Conservation (phyloP, 1,140 invertebrate genomes). For the Anadara kagoshimensis region DNA sequence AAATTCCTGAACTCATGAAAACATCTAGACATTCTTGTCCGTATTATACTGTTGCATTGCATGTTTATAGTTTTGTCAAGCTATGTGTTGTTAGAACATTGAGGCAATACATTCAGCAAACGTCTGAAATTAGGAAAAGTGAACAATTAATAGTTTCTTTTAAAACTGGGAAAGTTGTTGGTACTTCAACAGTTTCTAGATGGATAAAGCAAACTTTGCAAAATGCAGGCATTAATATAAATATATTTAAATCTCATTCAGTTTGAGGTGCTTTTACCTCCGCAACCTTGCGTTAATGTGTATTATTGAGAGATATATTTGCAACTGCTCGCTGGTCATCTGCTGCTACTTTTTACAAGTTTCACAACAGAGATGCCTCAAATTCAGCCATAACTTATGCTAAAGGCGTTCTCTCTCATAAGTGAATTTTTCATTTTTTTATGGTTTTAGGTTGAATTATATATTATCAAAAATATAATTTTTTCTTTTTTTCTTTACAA, state of each 20-base stretch:
- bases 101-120: conserved; percentile 20
- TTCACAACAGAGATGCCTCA: conserved; percentile 6
- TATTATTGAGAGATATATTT: conserved; percentile 26
- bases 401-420: too few species aligned
- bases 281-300: conserved; percentile 12
- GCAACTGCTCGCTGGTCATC: conserved; percentile 27
- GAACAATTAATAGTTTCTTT: conserved; percentile 27
- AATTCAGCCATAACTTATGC: too few species aligned
- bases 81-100: conserved; percentile 26
- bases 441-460: too few species aligned
- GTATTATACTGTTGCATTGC: not conserved
- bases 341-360: conserved; percentile 27
- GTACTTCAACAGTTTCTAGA: conserved; percentile 6
- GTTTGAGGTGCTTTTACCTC: conserved; percentile 24
- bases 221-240: conserved; percentile 26
- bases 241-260: conserved; percentile 33
- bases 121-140: conserved; percentile 18
- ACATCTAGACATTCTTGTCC: conserved; percentile 1
- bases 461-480: too few species aligned
- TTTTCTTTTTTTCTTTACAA: too few species aligned
- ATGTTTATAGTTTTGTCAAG: not conserved
- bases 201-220: conserved; percentile 19
- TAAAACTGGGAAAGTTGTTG: conserved; percentile 24
- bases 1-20: conserved; percentile 7
- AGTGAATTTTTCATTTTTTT: too few species aligned